A percentile compares a stretch with the other conserved stretches of the same genome.
phyloP scores from a whole-genome alignment of 2,113 vertebrate species.

The Mohoua ochrocephala region DNA sequence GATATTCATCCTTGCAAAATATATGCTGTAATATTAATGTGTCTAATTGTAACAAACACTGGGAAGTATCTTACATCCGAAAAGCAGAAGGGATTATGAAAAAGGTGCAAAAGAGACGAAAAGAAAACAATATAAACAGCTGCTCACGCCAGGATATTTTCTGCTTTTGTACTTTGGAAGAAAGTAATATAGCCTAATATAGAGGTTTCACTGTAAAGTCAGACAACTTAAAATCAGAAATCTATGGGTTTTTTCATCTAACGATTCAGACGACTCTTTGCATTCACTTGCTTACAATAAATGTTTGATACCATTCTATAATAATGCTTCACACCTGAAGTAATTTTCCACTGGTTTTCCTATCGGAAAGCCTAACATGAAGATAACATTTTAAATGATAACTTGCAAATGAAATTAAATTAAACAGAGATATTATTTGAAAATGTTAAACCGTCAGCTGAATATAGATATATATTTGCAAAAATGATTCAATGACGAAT shows the following conservation, averaged over 20 bases:
- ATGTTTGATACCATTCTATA: neutral
- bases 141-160: neutral
- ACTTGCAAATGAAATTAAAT: neutral
- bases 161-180: neutral
- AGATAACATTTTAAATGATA: neutral
- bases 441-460: neutral
- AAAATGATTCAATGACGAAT: neutral
- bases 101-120: neutral
- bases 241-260: neutral
- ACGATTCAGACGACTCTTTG: rapidly evolving
- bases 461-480: neutral
- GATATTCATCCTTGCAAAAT: neutral
- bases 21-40: neutral
- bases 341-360: neutral
- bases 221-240: neutral
- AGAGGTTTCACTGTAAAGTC: neutral
- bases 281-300: neutral
- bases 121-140: neutral
- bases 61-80: neutral
- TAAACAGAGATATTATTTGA: neutral
- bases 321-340: neutral
- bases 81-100: neutral
- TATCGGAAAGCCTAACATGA: neutral
- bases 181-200: neutral
- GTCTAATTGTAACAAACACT: neutral